Base-by-base conservation (phyloP, 2,113 vertebrate genomes). In the Lipophrys pholis region DNA sequence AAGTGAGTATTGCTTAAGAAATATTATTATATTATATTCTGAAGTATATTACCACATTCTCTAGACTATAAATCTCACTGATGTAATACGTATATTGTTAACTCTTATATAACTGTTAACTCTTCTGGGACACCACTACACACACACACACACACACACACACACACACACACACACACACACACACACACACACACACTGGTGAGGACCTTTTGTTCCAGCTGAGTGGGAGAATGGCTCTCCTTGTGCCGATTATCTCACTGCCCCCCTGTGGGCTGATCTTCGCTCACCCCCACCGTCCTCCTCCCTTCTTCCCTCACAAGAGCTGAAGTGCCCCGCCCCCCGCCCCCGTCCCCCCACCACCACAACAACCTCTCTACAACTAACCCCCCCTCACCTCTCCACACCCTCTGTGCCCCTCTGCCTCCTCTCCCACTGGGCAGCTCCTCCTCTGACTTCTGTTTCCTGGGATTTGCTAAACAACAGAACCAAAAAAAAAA, bases 241-340 rank as follows among this genome's bases (percentile, higher is more conserved):
- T 85, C 73, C 79, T 91, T 91, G 86, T 88, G 84, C 75, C 78
- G 87, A 90, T 87, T 87, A 85, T 89, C 85, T 86, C 87, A 81
- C 61, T 69, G 64, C 66, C 46, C 70, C 72, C 84, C 76, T 30
- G 55, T 69, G 64, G 40, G 30, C 61, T 55, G 50, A 59, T 58
- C 50, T 60, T 8, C 63, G 55, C 56, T 10, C 64, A 0, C 53
- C 36, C 50, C 14, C 10, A 5, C 40, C 46, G 65, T 48, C 45
- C 45, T 48, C 64, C 57, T 53, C 59, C 30, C 54, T 66, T 69
- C 65, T 53, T 56, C 11, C 42, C 79, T 77, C 67, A 89, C 70
- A 65, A 42, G 46, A 49, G 62, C 54, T 85, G 54, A 85, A 85
- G 81, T 80, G 80, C 60, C 72, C 80, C 71, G 62, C 70, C 72